Evolutionary conservation across 1,140 invertebrate species (phyloP).

Genomic region (Drosophila dunni): DNA sequence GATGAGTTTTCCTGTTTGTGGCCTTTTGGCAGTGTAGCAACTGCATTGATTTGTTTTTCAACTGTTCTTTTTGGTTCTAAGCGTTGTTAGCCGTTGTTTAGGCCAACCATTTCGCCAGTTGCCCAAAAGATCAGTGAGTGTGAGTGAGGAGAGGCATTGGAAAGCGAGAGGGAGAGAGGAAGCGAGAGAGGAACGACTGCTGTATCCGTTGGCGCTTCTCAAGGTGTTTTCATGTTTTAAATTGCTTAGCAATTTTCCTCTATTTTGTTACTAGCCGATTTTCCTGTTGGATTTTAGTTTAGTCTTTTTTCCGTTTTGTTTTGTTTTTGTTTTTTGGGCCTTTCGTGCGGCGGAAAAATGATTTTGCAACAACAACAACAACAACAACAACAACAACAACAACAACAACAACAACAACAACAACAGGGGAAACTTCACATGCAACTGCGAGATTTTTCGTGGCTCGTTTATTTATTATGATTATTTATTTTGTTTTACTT

Average conservation of each 20-base stretch:
- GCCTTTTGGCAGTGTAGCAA: neutral
- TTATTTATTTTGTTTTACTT: conserved; percentile 79
- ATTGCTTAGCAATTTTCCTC: conserved; percentile 44
- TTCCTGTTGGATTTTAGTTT: neutral
- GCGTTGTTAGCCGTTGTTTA: neutral
- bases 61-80: neutral
- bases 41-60: neutral
- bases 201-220: conserved; percentile 27
- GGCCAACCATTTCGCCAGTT: conserved; percentile 9
- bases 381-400: conserved; percentile 8
- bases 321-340: neutral
- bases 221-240: conserved; percentile 23
- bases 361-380: conserved; percentile 20
- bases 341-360: conserved; percentile 20
- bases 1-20: neutral
- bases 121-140: neutral
- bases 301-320: too few species aligned
- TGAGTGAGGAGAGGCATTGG: neutral
- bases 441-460: conserved; percentile 76
- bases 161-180: neutral
- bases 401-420: neutral
- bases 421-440: conserved; percentile 57
- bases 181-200: neutral
- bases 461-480: conserved; percentile 82
- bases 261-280: conserved; percentile 1